Base-by-base conservation (phyloP, 2,797 vertebrate species). In the Ctenosaura bakeri region DNA sequence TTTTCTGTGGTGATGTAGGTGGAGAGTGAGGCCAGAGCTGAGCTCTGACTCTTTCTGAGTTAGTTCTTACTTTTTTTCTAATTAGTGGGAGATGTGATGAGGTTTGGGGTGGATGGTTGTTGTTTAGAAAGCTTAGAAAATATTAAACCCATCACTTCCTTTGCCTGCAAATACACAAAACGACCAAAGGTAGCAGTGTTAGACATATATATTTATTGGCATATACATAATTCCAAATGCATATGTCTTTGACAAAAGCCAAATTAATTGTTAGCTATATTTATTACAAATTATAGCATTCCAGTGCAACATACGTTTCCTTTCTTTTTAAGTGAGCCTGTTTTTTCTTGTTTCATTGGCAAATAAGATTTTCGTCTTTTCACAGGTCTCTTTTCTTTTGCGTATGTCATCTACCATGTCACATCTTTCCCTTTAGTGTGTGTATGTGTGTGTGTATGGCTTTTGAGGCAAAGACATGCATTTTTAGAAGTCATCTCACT, bases 401-500 rank as follows among this genome's bases (percentile, higher is more conserved):
- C 84, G 4, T 91, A 26, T 95, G 52, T 92, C 89, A 90, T 93
- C 96, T 94, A 92, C 92, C 79, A 24, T 93, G 91, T 94, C 88
- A 90, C 82, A 91, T 20, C 94, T 93, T 92, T 83, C 87, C 35
- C 73, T 94, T 95, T 85, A 20, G 91, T 93, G 95, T 88, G 90
- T 93, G 91, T 90, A 95, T 92, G 93, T 74, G 91, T 93, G 95
- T 88, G 89, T 93, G 92, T 90, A 96, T 96, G 90, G 56, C 82
- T 94, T 96, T 93, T 95, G 92, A 96, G 93, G 92, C 42, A 91
- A 24, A 93, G 85, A 91, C 42, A 83, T 92, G 86, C 86, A 90
- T 96, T 97, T 97, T 96, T 95, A 95, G 94, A 97, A 96, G 91
- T 96, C 91, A 91, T 95, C 87, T 97, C 78, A 74, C 93, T 95